These are phyloP conservation scores for Agrochola circellaris DNA, from an alignment of 2,888 invertebrate genomes.

Conservation along the genomic window DNA sequence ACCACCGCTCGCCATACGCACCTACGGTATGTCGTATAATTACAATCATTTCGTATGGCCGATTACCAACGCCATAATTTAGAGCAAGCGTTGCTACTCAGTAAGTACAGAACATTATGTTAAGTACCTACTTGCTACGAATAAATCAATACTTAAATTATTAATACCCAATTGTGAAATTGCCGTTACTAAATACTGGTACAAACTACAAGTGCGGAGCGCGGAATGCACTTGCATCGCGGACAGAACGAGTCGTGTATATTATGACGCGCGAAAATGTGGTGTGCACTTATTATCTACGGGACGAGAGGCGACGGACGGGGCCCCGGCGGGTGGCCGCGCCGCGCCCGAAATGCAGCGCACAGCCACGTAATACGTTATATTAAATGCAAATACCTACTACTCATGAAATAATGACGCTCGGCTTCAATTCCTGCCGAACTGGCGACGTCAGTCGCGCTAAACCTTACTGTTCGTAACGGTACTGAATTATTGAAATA, in stretches of 20 bases:
- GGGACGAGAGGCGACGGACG: constrained; percentile 77
- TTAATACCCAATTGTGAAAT: constrained; percentile 51
- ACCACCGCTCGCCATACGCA: constrained; percentile 58
- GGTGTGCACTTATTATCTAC: constrained; percentile 86
- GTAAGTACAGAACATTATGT: constrained; percentile 8
- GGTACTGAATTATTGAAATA: constrained; percentile 57
- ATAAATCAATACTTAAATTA: constrained; percentile 42
- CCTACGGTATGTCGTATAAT: constrained; percentile 58
- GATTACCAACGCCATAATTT: constrained; percentile 50
- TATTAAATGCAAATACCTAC: constrained; percentile 72
- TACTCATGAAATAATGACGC: constrained; percentile 44
- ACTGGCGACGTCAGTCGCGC: constrained; percentile 9
- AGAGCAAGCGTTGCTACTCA: constrained; percentile 29
- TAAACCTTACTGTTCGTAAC: constrained; percentile 22
- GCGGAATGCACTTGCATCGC: constrained; percentile 77
- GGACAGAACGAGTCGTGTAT: constrained; percentile 71
- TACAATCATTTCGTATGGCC: constrained; percentile 59
- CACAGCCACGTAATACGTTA: constrained; percentile 65
- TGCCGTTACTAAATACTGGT: constrained; percentile 64
- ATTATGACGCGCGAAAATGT: constrained; percentile 81
- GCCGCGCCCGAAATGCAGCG: constrained; percentile 79
- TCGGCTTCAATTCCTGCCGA: constrained; percentile 28
- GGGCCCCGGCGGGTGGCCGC: constrained; percentile 85
- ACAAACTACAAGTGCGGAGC: constrained; percentile 65
- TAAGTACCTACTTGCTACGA: constrained; percentile 25